A percentile compares a stretch with the other conserved stretches of the same genome.
phyloP scores from a whole-genome alignment of 2,113 vertebrate genomes.

The Lagenorhynchus albirostris region DNA sequence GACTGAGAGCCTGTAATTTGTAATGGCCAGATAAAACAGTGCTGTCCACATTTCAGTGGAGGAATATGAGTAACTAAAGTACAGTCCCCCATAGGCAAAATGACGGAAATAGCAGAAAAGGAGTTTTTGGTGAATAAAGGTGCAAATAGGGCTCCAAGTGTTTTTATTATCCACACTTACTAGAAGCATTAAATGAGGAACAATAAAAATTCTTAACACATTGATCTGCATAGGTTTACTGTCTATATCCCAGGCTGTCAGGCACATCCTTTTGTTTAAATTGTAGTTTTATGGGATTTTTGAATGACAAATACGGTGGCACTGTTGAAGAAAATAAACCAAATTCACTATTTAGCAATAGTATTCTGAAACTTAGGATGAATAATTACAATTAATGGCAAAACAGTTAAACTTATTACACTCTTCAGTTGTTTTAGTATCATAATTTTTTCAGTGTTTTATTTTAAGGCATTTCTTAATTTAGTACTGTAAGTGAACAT shows the following conservation, averaged over 20 bases:
- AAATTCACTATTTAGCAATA: background rate
- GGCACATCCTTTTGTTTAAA: background rate
- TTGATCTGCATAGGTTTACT: background rate
- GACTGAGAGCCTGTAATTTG: background rate
- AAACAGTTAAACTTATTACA: constrained; percentile 22
- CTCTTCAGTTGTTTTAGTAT: background rate
- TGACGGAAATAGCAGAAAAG: background rate
- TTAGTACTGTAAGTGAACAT: constrained; percentile 45
- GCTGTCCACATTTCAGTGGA: background rate
- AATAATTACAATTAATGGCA: constrained; percentile 10
- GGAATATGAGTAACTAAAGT: background rate
- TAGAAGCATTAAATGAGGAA: background rate
- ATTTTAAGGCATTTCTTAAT: constrained; percentile 49
- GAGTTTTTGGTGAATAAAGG: background rate
- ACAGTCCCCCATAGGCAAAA: background rate
- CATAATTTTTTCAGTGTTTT: background rate
- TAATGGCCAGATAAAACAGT: background rate
- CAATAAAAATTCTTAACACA: background rate
- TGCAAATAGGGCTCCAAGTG: background rate
- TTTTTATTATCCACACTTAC: background rate
- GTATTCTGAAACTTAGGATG: background rate
- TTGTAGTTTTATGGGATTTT: constrained; percentile 18
- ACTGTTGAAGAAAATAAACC: background rate
- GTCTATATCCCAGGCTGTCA: background rate
- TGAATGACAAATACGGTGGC: background rate